Evolutionary conservation across 2,888 invertebrate species (phyloP), one percentile per base, ranked within the genome.

Genomic region (Morinoia aosen): DNA sequence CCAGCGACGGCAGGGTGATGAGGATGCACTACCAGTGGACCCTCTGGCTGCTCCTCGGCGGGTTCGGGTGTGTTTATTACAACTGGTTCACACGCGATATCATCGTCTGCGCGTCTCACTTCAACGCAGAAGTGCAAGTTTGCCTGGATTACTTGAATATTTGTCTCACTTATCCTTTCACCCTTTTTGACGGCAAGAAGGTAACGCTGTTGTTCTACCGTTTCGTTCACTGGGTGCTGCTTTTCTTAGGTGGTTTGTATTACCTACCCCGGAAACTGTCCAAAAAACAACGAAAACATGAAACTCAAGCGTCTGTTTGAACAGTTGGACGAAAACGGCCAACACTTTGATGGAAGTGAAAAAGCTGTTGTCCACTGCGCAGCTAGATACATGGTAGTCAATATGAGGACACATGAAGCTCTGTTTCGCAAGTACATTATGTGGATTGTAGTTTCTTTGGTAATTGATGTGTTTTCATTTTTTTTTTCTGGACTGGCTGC

Each of bases 21-120:
- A 90, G 96, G 57, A 96, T 96, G 96, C 96, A 96, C 95, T 96
- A 96, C 91, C 88, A 96, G n/a, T 96, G 96, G 96, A 96, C 96
- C 56, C 96, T 96, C 88, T 96, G 95, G 57, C 40, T 96, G 48
- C 94, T 96, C 39, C 91, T 96, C n/a, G 95, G 95, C 16, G 95
- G 95, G 25, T 96, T 96, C 91, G 95, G 95, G 58, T 95, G 96
- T 64, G 96, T 96, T 93, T 96, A 96, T 96, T 96, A 96, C 95
- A 95, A 96, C 56, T n/a, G n/a, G n/a, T n/a, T n/a, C n/a, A n/a
- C n/a, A n/a, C n/a, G n/a, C n/a, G n/a, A n/a, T n/a, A n/a, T 96
- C 48, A 96, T 96, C 61, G 96, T 96, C n/a, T 96, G 96, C 94
- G 96, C 95, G 7, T 96, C 96, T 33, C 96, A 96, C 95, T 96